These are phyloP conservation scores for Pristionchus pacificus DNA, from an alignment of 1,140 invertebrate genomes.

Conservation along the genomic window DNA sequence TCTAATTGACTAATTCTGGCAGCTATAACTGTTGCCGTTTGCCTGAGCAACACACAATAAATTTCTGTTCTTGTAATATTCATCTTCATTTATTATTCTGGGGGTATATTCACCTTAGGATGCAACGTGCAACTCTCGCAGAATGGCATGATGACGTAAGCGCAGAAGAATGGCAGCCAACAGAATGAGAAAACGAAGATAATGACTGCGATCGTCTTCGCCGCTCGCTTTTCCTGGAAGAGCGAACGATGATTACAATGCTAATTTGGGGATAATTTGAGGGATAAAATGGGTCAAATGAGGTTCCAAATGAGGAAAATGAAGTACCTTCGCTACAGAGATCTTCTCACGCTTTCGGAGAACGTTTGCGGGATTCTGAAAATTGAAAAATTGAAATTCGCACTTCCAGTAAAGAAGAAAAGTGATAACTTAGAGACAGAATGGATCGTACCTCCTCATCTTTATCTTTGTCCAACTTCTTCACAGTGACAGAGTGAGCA, in stretches of 20 bases:
- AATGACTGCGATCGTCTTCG: slow-evolving; percentile 67
- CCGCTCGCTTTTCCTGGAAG: slow-evolving; percentile 69
- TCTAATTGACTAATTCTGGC: too few species aligned
- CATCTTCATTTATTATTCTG: too few species aligned
- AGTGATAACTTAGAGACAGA: not conserved
- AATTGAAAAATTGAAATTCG: not conserved
- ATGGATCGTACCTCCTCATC: slow-evolving; percentile 22
- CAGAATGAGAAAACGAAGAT: slow-evolving; percentile 68
- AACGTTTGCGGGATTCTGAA: slow-evolving; percentile 42
- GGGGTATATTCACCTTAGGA: slow-evolving; percentile 52
- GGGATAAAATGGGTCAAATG: too few species aligned
- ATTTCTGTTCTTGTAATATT: too few species aligned
- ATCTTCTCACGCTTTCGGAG: slow-evolving; percentile 54
- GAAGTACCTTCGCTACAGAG: slow-evolving; percentile 60
- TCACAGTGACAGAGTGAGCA: slow-evolving; percentile 15
- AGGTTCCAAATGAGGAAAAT: too few species aligned
- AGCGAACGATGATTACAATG: too few species aligned
- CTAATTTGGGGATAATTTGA: too few species aligned
- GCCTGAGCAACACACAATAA: too few species aligned
- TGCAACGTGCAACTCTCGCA: slow-evolving; percentile 59
- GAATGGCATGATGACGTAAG: slow-evolving; percentile 67
- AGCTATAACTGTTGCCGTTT: too few species aligned
- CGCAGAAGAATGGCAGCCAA: slow-evolving; percentile 68
- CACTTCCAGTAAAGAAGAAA: not conserved
- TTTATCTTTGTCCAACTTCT: slow-evolving; percentile 15